phyloP scores from a whole-genome alignment of 2,113 vertebrate genomes.

The Stegostoma tigrinum region DNA sequence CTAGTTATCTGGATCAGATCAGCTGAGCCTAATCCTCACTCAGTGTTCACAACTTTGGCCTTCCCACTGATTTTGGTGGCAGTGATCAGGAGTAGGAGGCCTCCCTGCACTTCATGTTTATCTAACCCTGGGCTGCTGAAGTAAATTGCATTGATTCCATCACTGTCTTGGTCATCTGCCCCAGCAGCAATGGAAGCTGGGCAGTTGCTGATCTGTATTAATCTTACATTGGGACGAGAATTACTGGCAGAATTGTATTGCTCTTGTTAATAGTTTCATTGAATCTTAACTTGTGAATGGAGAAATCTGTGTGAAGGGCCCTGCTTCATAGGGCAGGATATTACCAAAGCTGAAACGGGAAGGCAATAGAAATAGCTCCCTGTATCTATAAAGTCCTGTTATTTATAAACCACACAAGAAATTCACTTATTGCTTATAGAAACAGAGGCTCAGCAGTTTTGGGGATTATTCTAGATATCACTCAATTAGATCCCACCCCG shows the following conservation, averaged over 20 bases:
- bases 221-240: background rate
- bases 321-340: background rate
- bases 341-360: background rate
- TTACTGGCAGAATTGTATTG: background rate
- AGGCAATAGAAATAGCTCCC: too few relatives aligned
- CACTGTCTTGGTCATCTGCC: background rate
- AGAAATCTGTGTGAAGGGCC: background rate
- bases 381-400: background rate
- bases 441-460: background rate
- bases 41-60: background rate
- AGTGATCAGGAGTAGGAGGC: background rate
- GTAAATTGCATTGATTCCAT: background rate
- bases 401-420: background rate
- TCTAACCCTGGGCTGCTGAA: background rate
- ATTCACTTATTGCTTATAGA: background rate
- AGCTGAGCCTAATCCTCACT: background rate
- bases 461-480: background rate
- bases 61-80: background rate
- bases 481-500: background rate
- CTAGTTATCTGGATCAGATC: background rate
- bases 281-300: background rate
- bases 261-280: background rate
- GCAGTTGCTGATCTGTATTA: background rate
- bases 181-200: background rate
- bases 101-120: background rate